Evolutionary conservation across 2,888 invertebrate species (phyloP), one percentile per base, ranked within the genome.

Genomic region (Physocephala rufipes): DNA sequence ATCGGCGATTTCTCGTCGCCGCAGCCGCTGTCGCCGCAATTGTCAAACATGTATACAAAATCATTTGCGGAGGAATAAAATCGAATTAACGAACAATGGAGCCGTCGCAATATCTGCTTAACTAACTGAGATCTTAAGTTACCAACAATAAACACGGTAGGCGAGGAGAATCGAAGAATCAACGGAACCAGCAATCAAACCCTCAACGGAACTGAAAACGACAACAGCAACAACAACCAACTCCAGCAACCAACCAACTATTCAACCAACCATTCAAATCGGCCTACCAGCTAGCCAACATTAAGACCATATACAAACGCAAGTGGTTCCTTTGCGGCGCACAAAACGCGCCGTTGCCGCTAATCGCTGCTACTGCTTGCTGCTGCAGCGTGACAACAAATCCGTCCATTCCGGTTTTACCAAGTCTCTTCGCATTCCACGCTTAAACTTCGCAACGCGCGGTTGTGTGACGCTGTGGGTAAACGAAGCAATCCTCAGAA

Each of bases 351-450:
- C 62, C 0, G 62, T 21, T 2, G 36, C 30, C 30, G 4, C 21
- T n/a, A 30, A 19, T 21, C 19, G 62, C 36, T 19, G 19, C 13
- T 47, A 36, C 36, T 36, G 36, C 36, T n/a, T 36, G 36, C 36
- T 36, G 36, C 36, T 36, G 36, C 36, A 36, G 36, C 36, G 36
- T 7, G 9, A 36, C 36, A 9, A 7, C 36, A 9, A 28, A 59
- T 67, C 47, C 59, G 26, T 28, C 59, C 28, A 67, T 67, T 66
- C 66, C 66, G 66, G 66, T 66, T 66, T 66, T 66, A 36, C 36
- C 36, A 21, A 53, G 53, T n/a, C 36, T 53, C 36, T 36, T 36
- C 51, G 66, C 65, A 65, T 65, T 65, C 65, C 51, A 51, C 65
- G 65, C 51, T 65, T n/a, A 51, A 65, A 21, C 51, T 51, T 53